Evolutionary conservation across 2,797 vertebrate genomes (phyloP).

Genomic region (Chiroxiphia lanceolata): DNA sequence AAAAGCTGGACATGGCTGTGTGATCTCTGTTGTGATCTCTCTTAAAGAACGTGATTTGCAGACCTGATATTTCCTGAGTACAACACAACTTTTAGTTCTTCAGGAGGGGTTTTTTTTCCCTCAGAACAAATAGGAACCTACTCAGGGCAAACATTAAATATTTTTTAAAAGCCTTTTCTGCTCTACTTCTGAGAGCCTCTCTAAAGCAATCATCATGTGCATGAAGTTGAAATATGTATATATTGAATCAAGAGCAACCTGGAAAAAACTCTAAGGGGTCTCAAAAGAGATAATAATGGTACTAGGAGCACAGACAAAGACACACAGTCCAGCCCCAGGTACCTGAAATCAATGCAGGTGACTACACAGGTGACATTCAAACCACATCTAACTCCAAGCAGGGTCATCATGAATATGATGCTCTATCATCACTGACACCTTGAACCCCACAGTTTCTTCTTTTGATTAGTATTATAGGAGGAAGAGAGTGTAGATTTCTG

Average conservation of each 20-base stretch:
- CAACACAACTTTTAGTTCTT: background rate
- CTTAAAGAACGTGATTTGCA: background rate
- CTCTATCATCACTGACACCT: background rate
- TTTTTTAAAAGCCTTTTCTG: background rate
- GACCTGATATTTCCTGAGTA: background rate
- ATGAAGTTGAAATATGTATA: background rate
- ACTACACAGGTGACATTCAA: background rate
- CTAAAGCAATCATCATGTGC: background rate
- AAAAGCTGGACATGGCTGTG: background rate
- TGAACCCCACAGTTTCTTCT: accelerated
- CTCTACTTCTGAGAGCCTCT: background rate
- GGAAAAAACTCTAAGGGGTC: background rate
- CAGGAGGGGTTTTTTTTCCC: accelerated
- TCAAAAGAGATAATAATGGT: background rate
- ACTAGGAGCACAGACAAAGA: background rate
- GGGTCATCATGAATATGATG: background rate
- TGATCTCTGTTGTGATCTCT: background rate
- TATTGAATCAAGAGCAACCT: background rate
- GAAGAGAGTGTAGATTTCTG: background rate
- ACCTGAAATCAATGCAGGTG: background rate
- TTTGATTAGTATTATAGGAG: background rate
- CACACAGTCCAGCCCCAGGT: background rate
- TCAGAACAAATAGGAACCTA: background rate
- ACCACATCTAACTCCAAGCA: background rate
- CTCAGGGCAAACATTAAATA: background rate